Percentiles rank a stretch among this genome's conserved stretches.
These are phyloP conservation scores for Laterallus jamaicensis DNA, from an alignment of 2,113 vertebrate species.

Conservation along the genomic window DNA sequence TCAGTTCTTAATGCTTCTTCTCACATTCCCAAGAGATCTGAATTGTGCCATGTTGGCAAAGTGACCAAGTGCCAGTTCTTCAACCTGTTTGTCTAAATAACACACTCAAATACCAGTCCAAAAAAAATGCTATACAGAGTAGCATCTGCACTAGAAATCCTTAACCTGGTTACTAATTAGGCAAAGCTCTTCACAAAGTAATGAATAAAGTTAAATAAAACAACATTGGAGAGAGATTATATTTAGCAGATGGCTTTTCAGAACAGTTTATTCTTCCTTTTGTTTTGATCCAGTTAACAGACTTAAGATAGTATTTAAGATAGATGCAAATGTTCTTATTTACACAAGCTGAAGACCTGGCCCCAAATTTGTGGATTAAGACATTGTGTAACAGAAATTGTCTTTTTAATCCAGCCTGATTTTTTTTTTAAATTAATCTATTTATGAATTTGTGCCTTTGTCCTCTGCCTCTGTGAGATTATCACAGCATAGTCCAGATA, in stretches of 20 bases:
- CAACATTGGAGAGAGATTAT: fast-evolving
- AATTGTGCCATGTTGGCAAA: background rate
- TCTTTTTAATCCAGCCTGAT: background rate
- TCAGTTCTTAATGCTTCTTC: background rate
- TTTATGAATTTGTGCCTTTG: background rate
- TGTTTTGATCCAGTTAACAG: background rate
- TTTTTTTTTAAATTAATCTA: background rate
- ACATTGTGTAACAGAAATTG: background rate
- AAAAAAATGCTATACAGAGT: background rate
- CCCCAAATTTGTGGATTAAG: background rate
- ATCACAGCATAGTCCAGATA: background rate
- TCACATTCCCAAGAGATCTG: background rate
- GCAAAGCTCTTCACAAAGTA: background rate
- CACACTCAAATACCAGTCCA: background rate
- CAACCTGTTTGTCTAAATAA: background rate
- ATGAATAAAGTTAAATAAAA: background rate
- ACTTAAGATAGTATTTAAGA: background rate
- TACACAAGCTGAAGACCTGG: background rate
- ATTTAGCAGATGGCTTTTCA: background rate
- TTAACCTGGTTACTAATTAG: background rate
- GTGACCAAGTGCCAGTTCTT: background rate
- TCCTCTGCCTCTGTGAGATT: background rate
- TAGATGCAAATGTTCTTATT: background rate
- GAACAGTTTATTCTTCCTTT: background rate
- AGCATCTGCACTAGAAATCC: background rate